phyloP scores from a whole-genome alignment of 2,888 invertebrate species.

The Pollenia griseotomentosa region DNA sequence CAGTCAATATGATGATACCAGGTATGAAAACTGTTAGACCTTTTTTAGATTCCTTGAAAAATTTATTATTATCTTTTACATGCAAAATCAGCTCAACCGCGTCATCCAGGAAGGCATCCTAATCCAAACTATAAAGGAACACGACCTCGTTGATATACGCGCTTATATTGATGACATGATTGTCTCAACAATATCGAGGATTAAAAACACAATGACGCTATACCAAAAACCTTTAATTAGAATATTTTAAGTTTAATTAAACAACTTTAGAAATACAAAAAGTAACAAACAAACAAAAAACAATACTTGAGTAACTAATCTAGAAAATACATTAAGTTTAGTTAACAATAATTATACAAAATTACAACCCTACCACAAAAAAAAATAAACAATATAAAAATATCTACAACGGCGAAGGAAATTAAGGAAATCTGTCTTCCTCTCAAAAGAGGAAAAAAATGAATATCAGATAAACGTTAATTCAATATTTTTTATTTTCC shows the following conservation, averaged over 20 bases:
- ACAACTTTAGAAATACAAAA: constrained; percentile 57
- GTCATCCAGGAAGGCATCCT: constrained; percentile 83
- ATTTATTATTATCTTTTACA: background rate
- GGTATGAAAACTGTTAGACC: constrained; percentile 76
- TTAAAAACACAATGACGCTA: constrained; percentile 73
- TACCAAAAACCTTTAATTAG: constrained; percentile 79
- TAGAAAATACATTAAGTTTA: constrained; percentile 60
- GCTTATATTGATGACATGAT: constrained; percentile 51
- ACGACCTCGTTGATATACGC: constrained; percentile 80
- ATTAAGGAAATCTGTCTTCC: constrained; percentile 1
- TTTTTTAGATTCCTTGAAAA: background rate
- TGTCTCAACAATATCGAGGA: constrained; percentile 54
- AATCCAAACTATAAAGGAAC: constrained; percentile 84
- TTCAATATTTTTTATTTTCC: constrained; percentile 60
- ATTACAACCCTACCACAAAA: constrained; percentile 26
- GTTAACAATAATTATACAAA: constrained; percentile 56
- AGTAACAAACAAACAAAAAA: constrained; percentile 25
- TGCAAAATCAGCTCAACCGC: constrained; percentile 79
- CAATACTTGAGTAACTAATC: constrained; percentile 50
- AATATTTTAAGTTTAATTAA: constrained; percentile 76
- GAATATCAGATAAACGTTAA: constrained; percentile 16
- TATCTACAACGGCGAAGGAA: constrained; percentile 28
- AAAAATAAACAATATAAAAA: constrained; percentile 37
- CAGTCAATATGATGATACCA: constrained; percentile 84
- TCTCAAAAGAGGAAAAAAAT: constrained; percentile 13